Evolutionary conservation across 2,797 vertebrate species (phyloP).

Genomic region (Centroberyx gerrardi): DNA sequence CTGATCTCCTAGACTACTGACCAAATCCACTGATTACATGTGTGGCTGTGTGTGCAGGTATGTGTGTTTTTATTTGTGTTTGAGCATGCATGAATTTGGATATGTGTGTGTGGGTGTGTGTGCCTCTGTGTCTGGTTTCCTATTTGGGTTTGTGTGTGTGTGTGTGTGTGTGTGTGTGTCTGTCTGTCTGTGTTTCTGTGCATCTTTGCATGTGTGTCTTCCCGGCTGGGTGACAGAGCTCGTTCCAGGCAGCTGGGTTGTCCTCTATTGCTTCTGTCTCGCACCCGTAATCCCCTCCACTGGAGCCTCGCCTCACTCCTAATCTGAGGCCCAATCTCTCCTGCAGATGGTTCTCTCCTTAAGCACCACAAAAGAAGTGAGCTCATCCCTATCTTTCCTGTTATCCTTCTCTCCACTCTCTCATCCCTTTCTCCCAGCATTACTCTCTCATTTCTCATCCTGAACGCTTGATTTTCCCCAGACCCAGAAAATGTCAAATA

Average conservation of each 20-base stretch:
- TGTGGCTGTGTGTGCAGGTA: not conserved
- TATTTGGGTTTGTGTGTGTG: slow-evolving; percentile 25
- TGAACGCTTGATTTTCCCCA: slow-evolving; percentile 40
- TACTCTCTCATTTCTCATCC: slow-evolving; percentile 67
- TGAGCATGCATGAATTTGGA: slow-evolving; percentile 28
- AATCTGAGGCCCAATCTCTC: slow-evolving; percentile 90
- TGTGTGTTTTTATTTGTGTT: slow-evolving; percentile 15
- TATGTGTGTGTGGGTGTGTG: slow-evolving; percentile 15
- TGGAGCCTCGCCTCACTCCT: slow-evolving; percentile 83
- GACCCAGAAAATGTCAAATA: slow-evolving; percentile 23
- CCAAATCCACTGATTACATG: slow-evolving; percentile 8
- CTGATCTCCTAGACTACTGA: slow-evolving; percentile 19
- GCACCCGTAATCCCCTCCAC: slow-evolving; percentile 82
- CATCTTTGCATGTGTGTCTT: slow-evolving; percentile 28
- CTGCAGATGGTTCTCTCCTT: slow-evolving; percentile 91
- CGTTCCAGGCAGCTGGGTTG: slow-evolving; percentile 80
- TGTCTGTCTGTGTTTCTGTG: slow-evolving; percentile 17
- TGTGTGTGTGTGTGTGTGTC: slow-evolving; percentile 19
- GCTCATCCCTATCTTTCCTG: slow-evolving; percentile 80
- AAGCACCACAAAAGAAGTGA: slow-evolving; percentile 89
- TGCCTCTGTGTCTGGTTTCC: slow-evolving; percentile 23
- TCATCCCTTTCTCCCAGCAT: slow-evolving; percentile 67
- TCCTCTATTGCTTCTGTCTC: slow-evolving; percentile 77
- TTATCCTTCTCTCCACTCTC: slow-evolving; percentile 67
- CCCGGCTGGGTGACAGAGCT: slow-evolving; percentile 46